Evolutionary conservation across 2,888 invertebrate genomes (phyloP).

Genomic region (Marasmarcha lunaedactyla): DNA sequence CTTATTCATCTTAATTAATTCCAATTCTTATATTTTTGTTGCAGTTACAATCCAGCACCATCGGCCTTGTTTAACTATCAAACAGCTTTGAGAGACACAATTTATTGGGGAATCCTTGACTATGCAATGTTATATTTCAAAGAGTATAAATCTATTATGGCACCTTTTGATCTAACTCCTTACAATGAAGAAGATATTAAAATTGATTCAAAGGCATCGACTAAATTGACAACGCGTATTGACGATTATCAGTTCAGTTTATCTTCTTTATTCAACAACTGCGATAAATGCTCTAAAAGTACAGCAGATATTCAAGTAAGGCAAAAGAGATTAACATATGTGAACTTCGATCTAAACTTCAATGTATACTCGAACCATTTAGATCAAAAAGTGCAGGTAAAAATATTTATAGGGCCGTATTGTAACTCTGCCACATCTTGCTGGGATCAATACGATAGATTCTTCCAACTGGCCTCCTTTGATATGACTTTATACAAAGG

Average conservation of each 20-base stretch:
- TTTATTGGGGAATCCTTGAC: constrained; percentile 44
- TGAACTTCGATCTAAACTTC: constrained; percentile 35
- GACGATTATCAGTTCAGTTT: constrained; percentile 39
- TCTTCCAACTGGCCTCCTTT: constrained; percentile 45
- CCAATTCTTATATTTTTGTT: not conserved
- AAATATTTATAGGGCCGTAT: constrained; percentile 48
- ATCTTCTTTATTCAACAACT: constrained; percentile 26
- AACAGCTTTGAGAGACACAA: constrained; percentile 47
- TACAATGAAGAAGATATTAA: constrained; percentile 31
- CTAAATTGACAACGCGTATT: constrained; percentile 41
- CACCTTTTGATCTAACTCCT: constrained; percentile 33
- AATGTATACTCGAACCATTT: constrained; percentile 29
- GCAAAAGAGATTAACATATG: constrained; percentile 41
- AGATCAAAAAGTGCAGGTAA: constrained; percentile 26
- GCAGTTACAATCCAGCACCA: constrained; percentile 41
- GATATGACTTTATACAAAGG: constrained; percentile 29
- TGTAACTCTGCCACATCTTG: constrained; percentile 28
- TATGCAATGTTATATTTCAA: constrained; percentile 37
- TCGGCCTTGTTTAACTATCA: constrained; percentile 49
- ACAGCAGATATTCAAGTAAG: constrained; percentile 27
- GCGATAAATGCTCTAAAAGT: constrained; percentile 17
- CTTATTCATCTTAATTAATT: not conserved
- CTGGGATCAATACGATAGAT: constrained; percentile 32
- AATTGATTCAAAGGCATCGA: constrained; percentile 28
- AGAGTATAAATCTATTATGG: constrained; percentile 32